Evolutionary conservation across 2,888 invertebrate species (phyloP).

Genomic region (Autographa gamma): DNA sequence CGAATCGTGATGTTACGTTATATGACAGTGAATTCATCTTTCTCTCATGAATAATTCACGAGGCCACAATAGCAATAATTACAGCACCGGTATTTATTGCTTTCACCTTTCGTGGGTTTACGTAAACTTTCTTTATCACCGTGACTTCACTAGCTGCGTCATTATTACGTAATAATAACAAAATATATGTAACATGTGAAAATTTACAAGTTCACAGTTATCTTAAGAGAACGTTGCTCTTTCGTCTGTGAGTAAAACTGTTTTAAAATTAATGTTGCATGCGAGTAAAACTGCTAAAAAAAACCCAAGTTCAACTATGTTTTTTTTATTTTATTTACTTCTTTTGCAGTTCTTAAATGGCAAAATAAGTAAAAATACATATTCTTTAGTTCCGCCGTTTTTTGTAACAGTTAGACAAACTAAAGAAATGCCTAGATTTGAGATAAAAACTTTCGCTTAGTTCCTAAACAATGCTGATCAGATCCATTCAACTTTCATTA

Average conservation of each 20-base stretch:
- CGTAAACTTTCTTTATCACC: slow-evolving; percentile 79
- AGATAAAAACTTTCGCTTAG: background rate
- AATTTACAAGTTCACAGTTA: slow-evolving; percentile 51
- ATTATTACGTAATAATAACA: slow-evolving; percentile 61
- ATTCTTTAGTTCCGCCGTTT: background rate
- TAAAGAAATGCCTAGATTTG: background rate
- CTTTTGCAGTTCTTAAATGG: background rate
- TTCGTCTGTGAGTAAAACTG: background rate
- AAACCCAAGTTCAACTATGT: background rate
- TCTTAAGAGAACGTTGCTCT: slow-evolving; percentile 12
- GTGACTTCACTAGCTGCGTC: slow-evolving; percentile 66
- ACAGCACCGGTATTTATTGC: slow-evolving; percentile 75
- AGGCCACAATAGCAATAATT: slow-evolving; percentile 79
- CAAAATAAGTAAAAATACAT: background rate
- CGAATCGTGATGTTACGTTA: slow-evolving; percentile 63
- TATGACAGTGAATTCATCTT: slow-evolving; percentile 74
- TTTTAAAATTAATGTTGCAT: background rate
- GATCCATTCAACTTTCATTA: background rate
- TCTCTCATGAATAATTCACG: slow-evolving; percentile 80
- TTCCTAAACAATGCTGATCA: slow-evolving; percentile 7
- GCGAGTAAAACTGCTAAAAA: background rate
- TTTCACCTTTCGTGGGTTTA: slow-evolving; percentile 77
- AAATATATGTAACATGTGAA: slow-evolving; percentile 28
- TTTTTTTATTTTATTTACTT: background rate
- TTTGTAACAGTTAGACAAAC: background rate